Evolutionary conservation across 1,140 invertebrate genomes (phyloP).

Genomic region (Aphis craccivora): DNA sequence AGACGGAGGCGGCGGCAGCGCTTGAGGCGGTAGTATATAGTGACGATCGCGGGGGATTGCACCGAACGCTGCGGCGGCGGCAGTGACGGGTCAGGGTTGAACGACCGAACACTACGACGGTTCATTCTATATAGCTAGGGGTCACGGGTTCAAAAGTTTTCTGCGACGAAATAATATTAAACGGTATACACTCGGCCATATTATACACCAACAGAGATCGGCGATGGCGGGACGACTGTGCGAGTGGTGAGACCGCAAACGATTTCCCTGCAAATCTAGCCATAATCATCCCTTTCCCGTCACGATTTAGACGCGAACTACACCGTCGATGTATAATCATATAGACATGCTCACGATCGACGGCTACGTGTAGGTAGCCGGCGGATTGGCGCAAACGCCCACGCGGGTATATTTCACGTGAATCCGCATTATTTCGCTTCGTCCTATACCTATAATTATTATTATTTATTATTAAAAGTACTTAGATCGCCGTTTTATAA

Average conservation of each 20-base stretch:
- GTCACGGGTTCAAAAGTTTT: conserved; percentile 43
- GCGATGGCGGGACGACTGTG: neutral
- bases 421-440: neutral
- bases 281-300: neutral
- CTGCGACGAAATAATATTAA: neutral
- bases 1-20: no score
- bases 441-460: neutral
- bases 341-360: neutral
- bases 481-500: neutral
- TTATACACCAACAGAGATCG: neutral
- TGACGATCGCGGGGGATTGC: conserved; percentile 4
- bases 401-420: neutral
- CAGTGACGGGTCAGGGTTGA: conserved; percentile 33
- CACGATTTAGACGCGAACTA: neutral
- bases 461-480: neutral
- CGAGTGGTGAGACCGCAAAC: neutral
- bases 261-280: neutral
- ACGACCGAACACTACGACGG: conserved; percentile 24
- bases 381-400: neutral
- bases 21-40: neutral
- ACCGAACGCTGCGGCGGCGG: neutral
- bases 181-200: no score
- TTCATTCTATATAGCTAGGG: neutral
- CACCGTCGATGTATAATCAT: neutral
- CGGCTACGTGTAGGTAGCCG: neutral